Evolutionary conservation across 2,797 vertebrate genomes (phyloP).

Genomic region (Manis javanica): DNA sequence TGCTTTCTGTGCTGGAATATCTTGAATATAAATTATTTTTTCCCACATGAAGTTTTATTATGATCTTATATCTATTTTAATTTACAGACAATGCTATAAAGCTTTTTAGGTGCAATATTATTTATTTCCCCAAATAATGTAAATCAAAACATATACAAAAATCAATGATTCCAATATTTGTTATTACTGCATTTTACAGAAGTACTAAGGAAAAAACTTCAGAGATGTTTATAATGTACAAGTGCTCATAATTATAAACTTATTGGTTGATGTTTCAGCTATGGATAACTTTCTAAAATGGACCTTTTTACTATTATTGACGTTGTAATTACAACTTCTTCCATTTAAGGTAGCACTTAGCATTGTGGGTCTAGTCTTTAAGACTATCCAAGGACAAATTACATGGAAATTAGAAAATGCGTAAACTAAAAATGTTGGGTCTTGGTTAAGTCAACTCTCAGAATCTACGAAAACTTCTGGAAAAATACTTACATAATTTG

Average conservation of each 20-base stretch:
- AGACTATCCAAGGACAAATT: slow-evolving; percentile 52
- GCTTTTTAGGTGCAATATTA: background rate
- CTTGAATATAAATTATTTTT: slow-evolving; percentile 58
- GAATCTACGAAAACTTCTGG: slow-evolving; percentile 41
- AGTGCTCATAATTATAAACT: slow-evolving; percentile 40
- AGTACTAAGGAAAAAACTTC: slow-evolving; percentile 39
- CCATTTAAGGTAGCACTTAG: slow-evolving; percentile 38
- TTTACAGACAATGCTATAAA: slow-evolving; percentile 22
- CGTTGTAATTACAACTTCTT: slow-evolving; percentile 47
- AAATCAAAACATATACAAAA: slow-evolving; percentile 55
- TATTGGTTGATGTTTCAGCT: slow-evolving; percentile 51
- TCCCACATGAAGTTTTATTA: slow-evolving; percentile 47
- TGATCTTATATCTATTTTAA: slow-evolving; percentile 48
- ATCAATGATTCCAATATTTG: slow-evolving; percentile 41
- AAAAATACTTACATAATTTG: background rate
- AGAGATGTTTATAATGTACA: slow-evolving; percentile 46
- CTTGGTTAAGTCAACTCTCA: slow-evolving; percentile 21
- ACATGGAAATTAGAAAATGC: slow-evolving; percentile 26
- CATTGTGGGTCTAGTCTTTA: background rate
- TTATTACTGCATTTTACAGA: slow-evolving; percentile 26
- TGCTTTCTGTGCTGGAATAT: background rate
- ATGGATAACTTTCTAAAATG: slow-evolving; percentile 48
- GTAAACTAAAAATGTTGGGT: background rate
- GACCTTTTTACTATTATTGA: background rate
- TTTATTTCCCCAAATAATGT: background rate